Percentiles rank a stretch among this genome's conserved stretches.
These are phyloP conservation scores for Chironomus striatipennis DNA, from an alignment of 1,140 invertebrate genomes.

Conservation along the genomic window DNA sequence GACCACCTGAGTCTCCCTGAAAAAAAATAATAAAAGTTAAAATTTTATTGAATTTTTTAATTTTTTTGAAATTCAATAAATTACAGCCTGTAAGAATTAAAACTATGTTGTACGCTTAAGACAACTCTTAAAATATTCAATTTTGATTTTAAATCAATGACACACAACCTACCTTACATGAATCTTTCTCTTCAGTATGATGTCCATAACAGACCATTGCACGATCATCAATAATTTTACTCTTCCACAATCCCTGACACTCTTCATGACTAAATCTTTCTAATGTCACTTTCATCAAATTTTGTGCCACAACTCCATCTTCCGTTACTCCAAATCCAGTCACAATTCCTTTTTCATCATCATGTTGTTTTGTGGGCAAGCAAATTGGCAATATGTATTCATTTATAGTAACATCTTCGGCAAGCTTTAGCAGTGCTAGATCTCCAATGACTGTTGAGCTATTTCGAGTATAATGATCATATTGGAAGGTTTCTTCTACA, in stretches of 20 bases:
- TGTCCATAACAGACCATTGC: not conserved
- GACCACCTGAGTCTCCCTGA: slow-evolving; percentile 30
- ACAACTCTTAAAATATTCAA: too few relatives aligned
- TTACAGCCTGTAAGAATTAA: too few relatives aligned
- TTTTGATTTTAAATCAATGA: not conserved
- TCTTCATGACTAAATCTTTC: not conserved
- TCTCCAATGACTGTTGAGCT: not conserved
- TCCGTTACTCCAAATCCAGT: not conserved
- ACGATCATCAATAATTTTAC: not conserved
- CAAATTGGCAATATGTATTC: not conserved
- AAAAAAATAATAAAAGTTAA: not conserved
- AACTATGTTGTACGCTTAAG: too few relatives aligned
- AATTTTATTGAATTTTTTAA: not conserved
- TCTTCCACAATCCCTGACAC: not conserved
- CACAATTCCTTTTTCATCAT: not conserved
- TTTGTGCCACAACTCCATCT: not conserved
- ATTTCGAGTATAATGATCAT: too few relatives aligned
- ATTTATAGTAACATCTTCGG: not conserved
- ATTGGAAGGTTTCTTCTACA: too few relatives aligned
- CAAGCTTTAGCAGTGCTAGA: not conserved
- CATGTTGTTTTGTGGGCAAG: not conserved
- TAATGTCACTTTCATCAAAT: not conserved
- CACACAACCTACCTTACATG: not conserved
- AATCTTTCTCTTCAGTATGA: not conserved
- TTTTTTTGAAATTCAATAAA: not conserved